Conservation (phyloP, 2,797 vertebrate genomes). For the Parambassis ranga region DNA sequence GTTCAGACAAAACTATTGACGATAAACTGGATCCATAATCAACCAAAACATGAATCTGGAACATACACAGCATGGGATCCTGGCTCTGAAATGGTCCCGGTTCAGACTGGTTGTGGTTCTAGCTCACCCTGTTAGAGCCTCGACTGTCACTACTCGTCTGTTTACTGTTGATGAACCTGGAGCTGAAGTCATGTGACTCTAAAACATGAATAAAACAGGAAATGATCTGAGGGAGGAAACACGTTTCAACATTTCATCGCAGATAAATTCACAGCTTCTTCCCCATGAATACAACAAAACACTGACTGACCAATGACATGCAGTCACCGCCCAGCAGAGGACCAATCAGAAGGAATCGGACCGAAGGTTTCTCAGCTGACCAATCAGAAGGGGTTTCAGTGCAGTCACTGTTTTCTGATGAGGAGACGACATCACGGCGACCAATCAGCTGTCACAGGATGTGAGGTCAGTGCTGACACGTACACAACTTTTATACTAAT, state of each 20-base stretch:
- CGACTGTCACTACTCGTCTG: neutral
- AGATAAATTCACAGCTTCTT: slow-evolving; percentile 56
- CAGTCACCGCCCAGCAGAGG: slow-evolving; percentile 18
- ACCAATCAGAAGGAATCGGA: slow-evolving; percentile 26
- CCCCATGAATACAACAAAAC: slow-evolving; percentile 10
- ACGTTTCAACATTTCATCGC: slow-evolving; percentile 47
- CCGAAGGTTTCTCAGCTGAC: slow-evolving; percentile 10
- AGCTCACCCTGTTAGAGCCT: neutral
- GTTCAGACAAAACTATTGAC: too few relatives aligned
- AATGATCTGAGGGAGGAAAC: slow-evolving; percentile 4
- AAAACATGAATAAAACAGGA: slow-evolving; percentile 7
- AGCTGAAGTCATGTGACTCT: neutral
- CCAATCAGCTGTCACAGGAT: neutral
- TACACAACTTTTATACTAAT: too few relatives aligned
- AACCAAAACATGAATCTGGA: too few relatives aligned
- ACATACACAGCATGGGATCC: neutral
- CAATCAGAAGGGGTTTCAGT: slow-evolving; percentile 32
- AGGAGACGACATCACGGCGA: neutral
- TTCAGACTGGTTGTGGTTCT: slow-evolving; percentile 2
- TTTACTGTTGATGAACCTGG: neutral
- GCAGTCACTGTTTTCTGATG: slow-evolving; percentile 4
- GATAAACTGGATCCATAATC: too few relatives aligned
- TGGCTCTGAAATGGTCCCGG: neutral
- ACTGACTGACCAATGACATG: slow-evolving; percentile 30
- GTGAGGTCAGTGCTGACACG: neutral